These are phyloP conservation scores for Corythaixoides concolor DNA, from an alignment of 2,113 vertebrate genomes.

Conservation along the genomic window DNA sequence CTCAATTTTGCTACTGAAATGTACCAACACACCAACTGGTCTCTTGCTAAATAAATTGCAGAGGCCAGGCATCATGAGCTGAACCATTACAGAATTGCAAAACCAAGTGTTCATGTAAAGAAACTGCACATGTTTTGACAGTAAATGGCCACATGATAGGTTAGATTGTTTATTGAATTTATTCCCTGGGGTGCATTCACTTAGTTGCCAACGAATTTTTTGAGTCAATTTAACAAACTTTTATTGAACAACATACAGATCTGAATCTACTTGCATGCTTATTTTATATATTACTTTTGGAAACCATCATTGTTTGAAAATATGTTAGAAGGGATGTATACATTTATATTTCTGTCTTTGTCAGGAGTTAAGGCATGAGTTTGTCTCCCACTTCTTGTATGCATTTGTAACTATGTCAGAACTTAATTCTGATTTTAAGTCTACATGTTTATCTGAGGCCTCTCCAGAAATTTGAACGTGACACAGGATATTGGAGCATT, in stretches of 20 bases:
- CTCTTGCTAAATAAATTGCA: not conserved
- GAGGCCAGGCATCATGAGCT: not conserved
- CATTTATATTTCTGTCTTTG: not conserved
- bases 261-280: conserved; percentile 35
- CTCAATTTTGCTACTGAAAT: not conserved
- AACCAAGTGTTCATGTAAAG: not conserved
- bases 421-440: conserved; percentile 17
- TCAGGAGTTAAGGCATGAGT: not conserved
- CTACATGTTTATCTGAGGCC: not conserved
- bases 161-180: conserved; percentile 12
- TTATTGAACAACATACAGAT: not conserved
- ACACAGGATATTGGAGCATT: not conserved
- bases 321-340: not conserved
- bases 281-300: conserved; percentile 41
- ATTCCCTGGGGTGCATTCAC: not conserved
- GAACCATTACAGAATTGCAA: not conserved
- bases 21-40: not conserved
- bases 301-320: not conserved
- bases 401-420: not conserved
- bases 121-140: not conserved
- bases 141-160: not conserved
- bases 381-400: not conserved
- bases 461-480: not conserved
- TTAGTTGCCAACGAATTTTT: conserved; percentile 46
- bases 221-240: conserved; percentile 36